These are phyloP conservation scores for Danio tinwini DNA, from an alignment of 2,797 vertebrate genomes.

Conservation along the genomic window DNA sequence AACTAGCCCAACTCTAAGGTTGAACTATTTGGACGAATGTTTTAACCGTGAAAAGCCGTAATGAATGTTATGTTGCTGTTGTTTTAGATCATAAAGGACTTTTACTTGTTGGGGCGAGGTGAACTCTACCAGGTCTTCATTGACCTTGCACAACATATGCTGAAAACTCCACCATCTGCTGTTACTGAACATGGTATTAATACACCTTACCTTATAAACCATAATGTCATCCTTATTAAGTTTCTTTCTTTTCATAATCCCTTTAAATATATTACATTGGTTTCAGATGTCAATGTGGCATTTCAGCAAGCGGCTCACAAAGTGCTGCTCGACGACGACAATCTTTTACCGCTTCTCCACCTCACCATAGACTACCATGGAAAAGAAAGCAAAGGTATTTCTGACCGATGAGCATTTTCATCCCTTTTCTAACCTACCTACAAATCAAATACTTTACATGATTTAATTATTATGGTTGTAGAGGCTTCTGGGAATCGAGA, in stretches of 20 bases:
- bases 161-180: constrained; percentile 93
- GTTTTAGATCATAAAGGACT: constrained; percentile 95
- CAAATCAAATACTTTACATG: neutral
- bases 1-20: too few relatives aligned
- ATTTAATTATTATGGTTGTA: constrained; percentile 62
- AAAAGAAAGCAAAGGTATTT: constrained; percentile 92
- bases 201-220: neutral
- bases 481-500: constrained; percentile 86
- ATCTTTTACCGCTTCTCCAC: constrained; percentile 93
- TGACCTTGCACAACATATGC: constrained; percentile 95
- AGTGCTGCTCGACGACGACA: constrained; percentile 95
- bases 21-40: too few relatives aligned
- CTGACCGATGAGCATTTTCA: neutral
- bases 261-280: constrained; percentile 22
- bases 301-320: constrained; percentile 98
- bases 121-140: constrained; percentile 98
- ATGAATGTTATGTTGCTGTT: constrained; percentile 37
- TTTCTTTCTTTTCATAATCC: neutral
- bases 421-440: neutral
- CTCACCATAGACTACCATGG: constrained; percentile 94
- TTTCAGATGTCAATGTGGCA: constrained; percentile 93
- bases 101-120: constrained; percentile 94
- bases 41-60: too few relatives aligned
- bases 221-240: neutral
- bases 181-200: constrained; percentile 93